Base-by-base conservation (phyloP, 2,113 vertebrate species). In the Sarotherodon lohbergeri region DNA sequence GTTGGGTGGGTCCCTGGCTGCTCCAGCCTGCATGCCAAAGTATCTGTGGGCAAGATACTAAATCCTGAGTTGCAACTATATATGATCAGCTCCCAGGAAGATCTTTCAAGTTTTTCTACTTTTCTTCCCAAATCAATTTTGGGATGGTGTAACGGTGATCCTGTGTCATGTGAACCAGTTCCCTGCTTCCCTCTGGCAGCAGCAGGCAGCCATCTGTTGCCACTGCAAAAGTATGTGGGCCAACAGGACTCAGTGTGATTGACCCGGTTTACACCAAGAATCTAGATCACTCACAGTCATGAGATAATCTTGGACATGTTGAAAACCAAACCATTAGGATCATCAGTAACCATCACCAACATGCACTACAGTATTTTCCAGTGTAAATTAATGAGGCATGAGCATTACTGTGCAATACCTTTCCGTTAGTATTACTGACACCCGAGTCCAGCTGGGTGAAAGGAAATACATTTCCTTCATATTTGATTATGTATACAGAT, bases 261-360 rank as follows among this genome's bases (percentile, higher is more conserved):
- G 88, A 92, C 89, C 94, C 79, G 86, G 55, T 92, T 93, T 89
- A 83, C 41, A 61, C 39, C 50, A 11, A 12, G 17, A 82, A 93
- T 93, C 84, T 92, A 91, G 88, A 90, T 86, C 89, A 29, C 36
- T 90, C 73, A 11, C 46, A 54, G 41, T 88, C 83, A 71, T 61
- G 56, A 80, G 63, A 92, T 84, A 79, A 80, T 48, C 50, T 86
- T 34, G 16, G 27, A 55, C 9, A 16, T 41, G 22, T n/a, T 41
- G 36, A 16, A 82, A n/a, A 66, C 14, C 36, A 55, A 73, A 85
- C 39, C 12, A 55, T 50, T 63, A 19, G 13, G 9, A 68, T 36
- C 5, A 50, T 66, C 14, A 34, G 14, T n/a, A 55, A 88, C 19
- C 19, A 73, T 11, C 68, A 46, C 22, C 22, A 76, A 76, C 24